A percentile compares a stretch with the other conserved stretches of the same genome.
Conservation (phyloP, 2,888 invertebrate species). For the Papilio protenor region DNA sequence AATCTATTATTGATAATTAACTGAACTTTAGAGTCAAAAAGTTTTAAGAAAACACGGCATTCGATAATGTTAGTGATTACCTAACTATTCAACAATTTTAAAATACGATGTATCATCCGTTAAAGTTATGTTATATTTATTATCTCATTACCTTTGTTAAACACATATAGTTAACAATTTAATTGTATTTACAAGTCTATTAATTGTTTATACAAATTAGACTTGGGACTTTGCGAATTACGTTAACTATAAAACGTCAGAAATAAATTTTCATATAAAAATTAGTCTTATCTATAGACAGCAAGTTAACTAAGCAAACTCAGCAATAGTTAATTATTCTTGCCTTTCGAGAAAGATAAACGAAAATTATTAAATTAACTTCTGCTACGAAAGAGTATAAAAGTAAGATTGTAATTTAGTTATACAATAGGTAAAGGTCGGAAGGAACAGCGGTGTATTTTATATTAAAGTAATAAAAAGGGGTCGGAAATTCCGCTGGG, state of each 20-base stretch:
- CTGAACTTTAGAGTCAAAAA: neutral
- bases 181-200: too few relatives aligned
- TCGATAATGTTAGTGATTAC: too few relatives aligned
- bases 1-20: neutral
- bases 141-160: too few relatives aligned
- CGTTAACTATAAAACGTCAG: neutral
- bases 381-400: neutral
- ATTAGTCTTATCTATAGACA: neutral
- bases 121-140: too few relatives aligned
- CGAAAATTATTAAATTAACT: conserved; percentile 11
- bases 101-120: too few relatives aligned
- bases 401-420: conserved; percentile 15
- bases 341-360: neutral
- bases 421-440: conserved; percentile 22
- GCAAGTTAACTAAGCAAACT: neutral
- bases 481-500: conserved; percentile 39
- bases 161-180: too few relatives aligned
- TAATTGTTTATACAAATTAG: too few relatives aligned
- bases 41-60: neutral
- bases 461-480: conserved; percentile 34
- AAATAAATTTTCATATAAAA: neutral
- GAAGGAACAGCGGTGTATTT: conserved; percentile 32
- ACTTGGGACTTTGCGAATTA: too few relatives aligned
- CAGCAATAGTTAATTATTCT: neutral
- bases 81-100: too few relatives aligned